Conservation (phyloP, 2,113 vertebrate species). For the Todiramphus chloris region DNA sequence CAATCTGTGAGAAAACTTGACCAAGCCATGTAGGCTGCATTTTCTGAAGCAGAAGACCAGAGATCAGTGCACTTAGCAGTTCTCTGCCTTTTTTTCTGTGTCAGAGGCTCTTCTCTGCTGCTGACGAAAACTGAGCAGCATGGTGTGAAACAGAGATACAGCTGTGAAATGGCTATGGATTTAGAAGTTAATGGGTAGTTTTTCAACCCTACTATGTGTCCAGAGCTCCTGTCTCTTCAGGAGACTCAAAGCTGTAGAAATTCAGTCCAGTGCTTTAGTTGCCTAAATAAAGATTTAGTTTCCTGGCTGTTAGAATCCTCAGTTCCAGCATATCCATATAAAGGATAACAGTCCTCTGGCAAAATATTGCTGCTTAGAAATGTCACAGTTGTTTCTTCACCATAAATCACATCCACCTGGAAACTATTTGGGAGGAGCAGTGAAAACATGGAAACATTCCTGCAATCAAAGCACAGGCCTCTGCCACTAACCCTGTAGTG, state of each 20-base stretch:
- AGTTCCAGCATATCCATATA: not conserved
- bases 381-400: not conserved
- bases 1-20: not conserved
- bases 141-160: slow-evolving; percentile 9
- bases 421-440: not conserved
- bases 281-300: slow-evolving; percentile 35
- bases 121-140: not conserved
- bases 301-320: not conserved
- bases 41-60: not conserved
- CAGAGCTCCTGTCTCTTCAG: not conserved
- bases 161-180: slow-evolving; percentile 17
- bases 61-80: not conserved
- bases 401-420: not conserved
- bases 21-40: not conserved
- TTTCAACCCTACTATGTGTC: not conserved
- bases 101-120: not conserved
- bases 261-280: slow-evolving; percentile 3
- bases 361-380: not conserved
- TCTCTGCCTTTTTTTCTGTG: not conserved
- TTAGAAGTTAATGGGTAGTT: slow-evolving; percentile 33
- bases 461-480: not conserved
- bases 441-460: not conserved
- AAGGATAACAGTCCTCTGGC: not conserved
- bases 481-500: not conserved
- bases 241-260: not conserved